Percentiles rank a stretch among this genome's conserved stretches.
These are phyloP conservation scores for Gastrophysa polygoni DNA, from an alignment of 2,888 invertebrate genomes.

Conservation along the genomic window DNA sequence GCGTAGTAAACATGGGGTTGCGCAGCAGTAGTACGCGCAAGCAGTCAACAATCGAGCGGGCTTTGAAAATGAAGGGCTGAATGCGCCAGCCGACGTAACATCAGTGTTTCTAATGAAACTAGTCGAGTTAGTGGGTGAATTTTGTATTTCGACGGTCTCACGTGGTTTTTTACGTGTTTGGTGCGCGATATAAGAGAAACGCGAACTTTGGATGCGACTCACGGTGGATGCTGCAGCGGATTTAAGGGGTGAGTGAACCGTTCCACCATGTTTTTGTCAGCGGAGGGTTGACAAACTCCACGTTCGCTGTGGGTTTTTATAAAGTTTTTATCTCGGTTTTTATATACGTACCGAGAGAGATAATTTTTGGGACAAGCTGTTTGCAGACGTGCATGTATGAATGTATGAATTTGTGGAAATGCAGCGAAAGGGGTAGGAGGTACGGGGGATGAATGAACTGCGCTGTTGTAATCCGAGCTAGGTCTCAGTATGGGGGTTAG, in stretches of 20 bases:
- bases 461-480: background rate
- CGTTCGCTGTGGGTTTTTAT: no score
- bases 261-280: conserved; percentile 27
- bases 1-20: conserved; percentile 36
- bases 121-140: conserved; percentile 44
- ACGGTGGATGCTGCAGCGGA: conserved; percentile 18
- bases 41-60: conserved; percentile 42
- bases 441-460: background rate
- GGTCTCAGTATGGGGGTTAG: background rate
- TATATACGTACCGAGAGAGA: no score
- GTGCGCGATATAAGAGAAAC: conserved; percentile 17
- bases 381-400: no score
- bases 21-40: conserved; percentile 38
- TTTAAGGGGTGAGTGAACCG: conserved; percentile 39
- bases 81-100: conserved; percentile 40
- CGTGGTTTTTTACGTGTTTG: conserved; percentile 40
- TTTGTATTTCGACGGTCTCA: conserved; percentile 41
- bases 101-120: conserved; percentile 47
- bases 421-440: background rate
- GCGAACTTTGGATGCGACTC: conserved; percentile 24
- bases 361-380: no score
- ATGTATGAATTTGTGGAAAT: background rate
- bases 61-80: conserved; percentile 44
- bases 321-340: no score
- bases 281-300: no score